Base-by-base conservation (phyloP, 2,113 vertebrate genomes). In the Semnornis frantzii region DNA sequence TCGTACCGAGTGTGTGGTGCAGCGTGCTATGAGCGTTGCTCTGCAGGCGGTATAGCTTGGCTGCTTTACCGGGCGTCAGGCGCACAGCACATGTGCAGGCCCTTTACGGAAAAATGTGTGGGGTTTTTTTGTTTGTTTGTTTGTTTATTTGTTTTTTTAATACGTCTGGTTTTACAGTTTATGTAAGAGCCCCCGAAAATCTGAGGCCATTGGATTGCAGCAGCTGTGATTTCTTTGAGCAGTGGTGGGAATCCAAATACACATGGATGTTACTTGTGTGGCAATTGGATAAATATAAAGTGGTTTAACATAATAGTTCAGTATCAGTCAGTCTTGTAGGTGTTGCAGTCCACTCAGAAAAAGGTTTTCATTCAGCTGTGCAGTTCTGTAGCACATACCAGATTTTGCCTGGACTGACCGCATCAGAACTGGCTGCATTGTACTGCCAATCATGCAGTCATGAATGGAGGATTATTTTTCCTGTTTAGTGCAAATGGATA, bases 61-160 rank as follows among this genome's bases (percentile, higher is more conserved):
- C 9, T 0, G 20, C n/a, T 3, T 15, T 17, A 0, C 11, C 25
- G 2, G 2, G 18, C 5, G 59, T 18, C 52, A 0, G 48, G 0
- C 60, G 0, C 5, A 0, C 5, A 1, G 31, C 33, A 1, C 6
- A 3, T 11, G 50, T 52, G 24, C 5, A 0, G 34, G 33, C 52
- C n/a, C 11, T 1, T 48, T 8, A 1, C 23, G 14, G 30, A 0
- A 4, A 6, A 6, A 7, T 1, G 52, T 1, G 1, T 50, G 33
- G 1, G 15, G 18, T 5, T 12, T 34, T 15, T 12, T 4, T 25
- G n/a, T n/a, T n/a, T n/a, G n/a, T n/a, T n/a, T n/a, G n/a, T n/a
- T n/a, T n/a, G n/a, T n/a, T n/a, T n/a, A n/a, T n/a, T n/a, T n/a
- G n/a, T n/a, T 23, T 52, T 50, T 21, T 52, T 6, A 46, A 17